Percentiles rank a stretch among this genome's conserved stretches.
Conservation (phyloP, 1,140 invertebrate genomes). For the Berghia stephanieae region DNA sequence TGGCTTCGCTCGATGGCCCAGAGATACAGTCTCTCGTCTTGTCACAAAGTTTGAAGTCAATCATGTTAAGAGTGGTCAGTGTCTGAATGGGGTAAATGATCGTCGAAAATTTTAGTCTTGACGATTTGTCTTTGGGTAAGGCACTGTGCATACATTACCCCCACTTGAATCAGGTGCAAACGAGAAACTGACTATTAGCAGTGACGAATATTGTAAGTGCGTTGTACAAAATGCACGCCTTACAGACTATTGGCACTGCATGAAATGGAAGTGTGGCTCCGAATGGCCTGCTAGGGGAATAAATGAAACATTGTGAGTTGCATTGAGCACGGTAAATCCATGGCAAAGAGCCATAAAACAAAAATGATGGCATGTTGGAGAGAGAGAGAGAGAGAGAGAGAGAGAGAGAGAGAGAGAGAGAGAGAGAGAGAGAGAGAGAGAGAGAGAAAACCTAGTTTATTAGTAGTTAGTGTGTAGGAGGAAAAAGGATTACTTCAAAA, state of each 20-base stretch:
- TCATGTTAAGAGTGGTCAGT: no score
- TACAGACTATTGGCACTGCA: background rate
- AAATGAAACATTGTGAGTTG: no score
- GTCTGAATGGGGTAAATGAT: no score
- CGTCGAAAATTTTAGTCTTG: no score
- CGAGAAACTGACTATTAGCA: no score
- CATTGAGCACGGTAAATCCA: background rate
- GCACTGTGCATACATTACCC: no score
- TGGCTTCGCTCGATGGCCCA: no score
- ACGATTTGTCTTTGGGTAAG: no score
- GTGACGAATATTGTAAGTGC: background rate
- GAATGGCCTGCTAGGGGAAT: background rate
- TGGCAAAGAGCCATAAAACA: background rate
- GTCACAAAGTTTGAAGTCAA: no score
- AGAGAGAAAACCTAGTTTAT: background rate
- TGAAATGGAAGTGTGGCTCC: background rate
- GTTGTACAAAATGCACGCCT: background rate
- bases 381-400: background rate
- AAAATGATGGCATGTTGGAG: constrained; percentile 8
- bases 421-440: constrained; percentile 2
- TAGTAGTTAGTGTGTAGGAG: background rate
- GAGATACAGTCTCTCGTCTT: no score
- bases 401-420: background rate
- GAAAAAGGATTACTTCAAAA: background rate
- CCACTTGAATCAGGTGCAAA: no score